Base-by-base conservation (phyloP, 2,888 invertebrate species). In the Arctia plantaginis region DNA sequence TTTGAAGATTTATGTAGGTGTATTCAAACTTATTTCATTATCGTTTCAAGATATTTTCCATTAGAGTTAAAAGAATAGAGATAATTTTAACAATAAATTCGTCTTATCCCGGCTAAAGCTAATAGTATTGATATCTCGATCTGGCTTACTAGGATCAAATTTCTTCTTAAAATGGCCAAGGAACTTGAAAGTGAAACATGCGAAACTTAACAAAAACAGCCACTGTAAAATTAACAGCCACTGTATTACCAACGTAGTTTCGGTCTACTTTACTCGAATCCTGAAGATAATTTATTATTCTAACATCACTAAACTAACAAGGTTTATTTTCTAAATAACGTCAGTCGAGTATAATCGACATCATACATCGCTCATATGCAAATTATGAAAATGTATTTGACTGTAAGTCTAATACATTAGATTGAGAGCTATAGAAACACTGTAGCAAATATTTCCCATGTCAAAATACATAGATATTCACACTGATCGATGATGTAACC, bases 1-100 rank as follows among this genome's bases (percentile, higher is more conserved):
- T 82, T 77, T 74, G 69, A 73, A 69, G 72, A 85, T 85, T 80
- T 80, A 85, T 85, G 74, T 78, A 75, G 33, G 68, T 73, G 66
- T 80, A 80, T 80, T 80, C 79, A 80, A 83, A 83, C 79, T 85
- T 83, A 78, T 83, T 83, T 83, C 75, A 83, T 85, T 83, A 82
- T 83, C 80, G 80, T 80, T 83, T 75, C 72, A 78, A 79, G 80
- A 80, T 82, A 78, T 79, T 65, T 82, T 78, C 51, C 69, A 75
- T 82, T 75, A 75, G 66, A 75, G 76, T 77, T 64, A 72, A 64
- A 69, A 79, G 66, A 67, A 68, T 75, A 70, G 71, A 68, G 75
- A 77, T 77, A 68, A 55, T 76, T n/a, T 76, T 33, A 65, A 33
- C 69, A 39, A 75, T 84, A 80, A 76, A 76, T 82, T 47, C 51